Evolutionary conservation across 35 echinoderm and acorn worm genomes (phyloP), one percentile per base, ranked within the genome.

Genomic region (Lytechinus variegatus): DNA sequence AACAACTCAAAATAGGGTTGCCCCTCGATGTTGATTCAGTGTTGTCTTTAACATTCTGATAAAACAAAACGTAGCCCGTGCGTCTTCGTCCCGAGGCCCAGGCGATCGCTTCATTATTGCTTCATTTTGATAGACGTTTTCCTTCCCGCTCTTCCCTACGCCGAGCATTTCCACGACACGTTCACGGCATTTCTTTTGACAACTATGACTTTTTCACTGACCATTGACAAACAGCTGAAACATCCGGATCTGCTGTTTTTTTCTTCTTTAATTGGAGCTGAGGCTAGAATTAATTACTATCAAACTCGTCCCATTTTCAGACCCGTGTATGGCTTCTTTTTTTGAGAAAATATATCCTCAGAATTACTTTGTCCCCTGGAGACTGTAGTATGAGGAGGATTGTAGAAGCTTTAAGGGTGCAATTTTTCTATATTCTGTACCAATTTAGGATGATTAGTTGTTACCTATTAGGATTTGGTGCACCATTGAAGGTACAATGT

Each of bases 11-110:
- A 79, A 79, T 79, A 79, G 66, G 7, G 66, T 79, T 79, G 66
- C 66, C 14, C 66, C 66, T 79, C 66, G 66, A 16, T 79, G 66
- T 79, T 79, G 66, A 79, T 79, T 79, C 66, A 79, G 66, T n/a
- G 66, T 16, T 79, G 66, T 79, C 66, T 79, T 79, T 79, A 79
- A 79, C 66, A 79, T 79, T 79, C 66, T 79, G 66, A 79, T 79
- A 79, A 79, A 79, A 79, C 66, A 79, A 79, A 79, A 79, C 66
- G 66, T 79, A 79, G 66, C 66, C 66, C 66, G 66, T 79, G 66
- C 21, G 66, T 79, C 66, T 79, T 79, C 66, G 21, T 79, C 66
- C 66, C 21, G 66, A n/a, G 66, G 66, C 66, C 66, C 66, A n/a
- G 66, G 66, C 66, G 66, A 79, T 79, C 66, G 66, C 66, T 79